These are phyloP conservation scores for Sesamia nonagrioides DNA, from an alignment of 1,140 invertebrate genomes.

Conservation along the genomic window DNA sequence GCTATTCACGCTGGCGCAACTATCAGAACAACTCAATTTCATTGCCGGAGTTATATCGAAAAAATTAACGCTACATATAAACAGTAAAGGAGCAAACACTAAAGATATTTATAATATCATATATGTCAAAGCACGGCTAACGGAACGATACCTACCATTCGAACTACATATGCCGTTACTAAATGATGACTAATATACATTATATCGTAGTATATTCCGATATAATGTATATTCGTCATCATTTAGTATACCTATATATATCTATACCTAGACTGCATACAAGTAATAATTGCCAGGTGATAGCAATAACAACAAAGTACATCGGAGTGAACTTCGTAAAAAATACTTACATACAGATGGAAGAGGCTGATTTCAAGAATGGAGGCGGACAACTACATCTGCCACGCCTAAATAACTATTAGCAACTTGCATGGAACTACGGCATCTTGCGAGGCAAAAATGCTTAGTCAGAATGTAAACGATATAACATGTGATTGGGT, in stretches of 20 bases:
- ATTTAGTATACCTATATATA: too few relatives aligned
- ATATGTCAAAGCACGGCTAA: neutral
- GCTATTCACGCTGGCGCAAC: neutral
- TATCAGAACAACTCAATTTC: constrained; percentile 1
- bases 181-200: neutral
- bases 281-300: neutral
- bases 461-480: constrained; percentile 3
- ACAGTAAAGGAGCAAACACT: neutral
- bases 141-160: neutral
- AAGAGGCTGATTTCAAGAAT: constrained; percentile 6
- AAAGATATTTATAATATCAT: neutral
- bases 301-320: neutral
- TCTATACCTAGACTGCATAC: neutral
- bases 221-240: too few relatives aligned
- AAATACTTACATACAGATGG: constrained; percentile 2
- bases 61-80: constrained; percentile 4
- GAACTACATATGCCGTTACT: neutral
- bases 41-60: constrained; percentile 3
- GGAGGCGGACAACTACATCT: neutral
- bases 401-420: neutral
- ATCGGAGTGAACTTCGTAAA: constrained; percentile 7
- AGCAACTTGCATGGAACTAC: neutral
- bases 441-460: neutral
- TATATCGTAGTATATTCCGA: too few relatives aligned
- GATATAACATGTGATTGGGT: constrained; percentile 3